Evolutionary conservation across 2,797 vertebrate species (phyloP), one percentile per base, ranked within the genome.

Genomic region (Argentina silus): DNA sequence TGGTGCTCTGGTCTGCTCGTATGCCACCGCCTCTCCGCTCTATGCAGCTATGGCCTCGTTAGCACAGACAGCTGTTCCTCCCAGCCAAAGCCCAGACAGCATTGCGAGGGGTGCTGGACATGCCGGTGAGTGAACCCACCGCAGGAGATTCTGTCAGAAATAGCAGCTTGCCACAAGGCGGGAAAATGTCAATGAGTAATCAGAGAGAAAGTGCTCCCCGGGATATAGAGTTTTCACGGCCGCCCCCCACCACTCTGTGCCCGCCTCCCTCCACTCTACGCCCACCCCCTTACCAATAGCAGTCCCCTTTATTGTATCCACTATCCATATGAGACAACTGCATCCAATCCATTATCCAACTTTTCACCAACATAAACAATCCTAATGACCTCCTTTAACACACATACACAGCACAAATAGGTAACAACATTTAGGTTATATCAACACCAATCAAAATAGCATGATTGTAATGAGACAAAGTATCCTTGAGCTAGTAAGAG

Each of bases 21-120:
- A 83, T 72, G 66, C 86, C 70, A 68, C 83, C 71, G 85, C 89
- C 83, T 88, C 76, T 3, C 83, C 57, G 85, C 84, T 83, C 86
- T 81, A 74, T 53, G 70, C 64, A 76, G 80, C 81, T 65, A 63
- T 78, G 86, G 88, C 88, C 91, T 93, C 78, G 91, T 92, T 94
- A 94, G 82, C 83, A 67, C 85, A 91, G 89, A 90, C 93, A 94
- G 93, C 93, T 93, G 93, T 92, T 94, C 88, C 92, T 93, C 87
- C 81, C 82, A 91, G 91, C 90, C 90, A 92, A 81, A 77, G 84
- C 84, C 84, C 53, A 10, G 69, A 44, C 21, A 68, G 85, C 78
- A 76, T 68, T 43, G 51, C 80, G 79, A 88, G 81, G 81, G 82
- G 80, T 73, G 65, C 85, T 72, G 80, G 87, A 87, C 83, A 87